These are phyloP conservation scores for Argyrosomus japonicus DNA, from an alignment of 2,113 vertebrate species.

Conservation along the genomic window DNA sequence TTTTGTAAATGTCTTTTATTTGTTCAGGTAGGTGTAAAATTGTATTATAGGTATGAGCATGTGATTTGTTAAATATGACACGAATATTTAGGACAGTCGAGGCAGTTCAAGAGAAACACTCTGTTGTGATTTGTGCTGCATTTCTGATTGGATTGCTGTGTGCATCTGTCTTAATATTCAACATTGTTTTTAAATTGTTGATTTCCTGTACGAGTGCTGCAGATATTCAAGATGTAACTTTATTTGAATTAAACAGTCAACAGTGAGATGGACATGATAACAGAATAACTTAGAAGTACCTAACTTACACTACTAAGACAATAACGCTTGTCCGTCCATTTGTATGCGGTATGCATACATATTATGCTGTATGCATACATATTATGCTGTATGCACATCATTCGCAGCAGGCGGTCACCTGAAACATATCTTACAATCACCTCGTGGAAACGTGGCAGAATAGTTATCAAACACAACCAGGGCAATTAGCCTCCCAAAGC, in stretches of 20 bases:
- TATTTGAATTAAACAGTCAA: constrained; percentile 11
- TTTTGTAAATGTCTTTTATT: constrained; percentile 70
- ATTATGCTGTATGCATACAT: neutral
- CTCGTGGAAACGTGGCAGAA: neutral
- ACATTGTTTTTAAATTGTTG: constrained; percentile 11
- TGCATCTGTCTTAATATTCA: constrained; percentile 9
- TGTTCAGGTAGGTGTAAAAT: constrained; percentile 45
- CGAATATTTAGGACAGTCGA: constrained; percentile 38
- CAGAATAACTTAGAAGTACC: neutral
- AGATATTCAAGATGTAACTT: constrained; percentile 10
- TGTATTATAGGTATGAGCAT: constrained; percentile 53
- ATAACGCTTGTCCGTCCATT: neutral
- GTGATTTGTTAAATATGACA: constrained; percentile 28
- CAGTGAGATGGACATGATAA: neutral
- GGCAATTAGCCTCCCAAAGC: neutral
- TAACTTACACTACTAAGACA: neutral
- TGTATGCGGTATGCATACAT: neutral
- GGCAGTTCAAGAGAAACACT: constrained; percentile 24
- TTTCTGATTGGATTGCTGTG: constrained; percentile 11
- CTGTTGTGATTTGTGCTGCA: constrained; percentile 40
- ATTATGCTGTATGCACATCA: no score
- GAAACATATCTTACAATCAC: no score
- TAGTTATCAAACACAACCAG: neutral
- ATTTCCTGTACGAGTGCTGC: constrained; percentile 11
- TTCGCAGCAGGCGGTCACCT: no score